Evolutionary conservation across 2,888 invertebrate genomes (phyloP).

Genomic region (Xylophagus ater): DNA sequence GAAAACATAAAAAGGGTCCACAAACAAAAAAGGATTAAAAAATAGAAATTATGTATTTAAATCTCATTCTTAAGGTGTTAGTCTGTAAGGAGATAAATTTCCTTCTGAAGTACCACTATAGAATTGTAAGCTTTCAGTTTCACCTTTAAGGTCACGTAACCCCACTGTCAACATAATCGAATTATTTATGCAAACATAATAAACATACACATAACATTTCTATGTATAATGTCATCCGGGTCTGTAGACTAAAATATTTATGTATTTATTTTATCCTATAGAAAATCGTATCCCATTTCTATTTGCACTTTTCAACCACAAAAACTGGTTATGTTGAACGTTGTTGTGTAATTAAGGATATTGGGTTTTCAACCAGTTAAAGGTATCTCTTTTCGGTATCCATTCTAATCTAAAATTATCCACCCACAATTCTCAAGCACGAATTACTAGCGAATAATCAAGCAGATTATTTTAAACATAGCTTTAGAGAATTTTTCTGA

Average conservation of each 20-base stretch:
- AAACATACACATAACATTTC: slow-evolving; percentile 9
- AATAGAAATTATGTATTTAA: too few species aligned
- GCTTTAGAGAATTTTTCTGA: slow-evolving; percentile 1
- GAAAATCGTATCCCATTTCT: slow-evolving; percentile 9
- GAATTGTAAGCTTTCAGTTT: too few species aligned
- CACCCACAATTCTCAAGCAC: slow-evolving; percentile 16
- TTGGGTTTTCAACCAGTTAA: slow-evolving; percentile 14
- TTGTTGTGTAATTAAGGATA: slow-evolving; percentile 18
- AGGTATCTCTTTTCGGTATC: neutral
- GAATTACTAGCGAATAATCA: slow-evolving; percentile 18
- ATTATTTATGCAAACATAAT: slow-evolving; percentile 17
- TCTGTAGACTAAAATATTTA: slow-evolving; percentile 6
- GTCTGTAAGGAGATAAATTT: too few species aligned
- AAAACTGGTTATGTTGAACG: slow-evolving; percentile 10
- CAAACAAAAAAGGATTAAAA: too few species aligned
- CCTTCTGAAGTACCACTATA: too few species aligned
- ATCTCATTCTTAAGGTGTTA: too few species aligned
- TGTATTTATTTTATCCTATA: too few species aligned
- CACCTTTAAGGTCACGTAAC: slow-evolving; percentile 13
- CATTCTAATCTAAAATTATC: neutral
- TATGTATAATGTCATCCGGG: slow-evolving; percentile 6
- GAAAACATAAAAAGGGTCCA: too few species aligned
- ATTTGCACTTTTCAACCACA: slow-evolving; percentile 11
- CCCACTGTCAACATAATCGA: slow-evolving; percentile 15
- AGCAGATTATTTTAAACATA: slow-evolving; percentile 17